A percentile compares a stretch with the other conserved stretches of the same genome.
phyloP scores from a whole-genome alignment of 1,140 invertebrate genomes.

The Sinella curviseta region DNA sequence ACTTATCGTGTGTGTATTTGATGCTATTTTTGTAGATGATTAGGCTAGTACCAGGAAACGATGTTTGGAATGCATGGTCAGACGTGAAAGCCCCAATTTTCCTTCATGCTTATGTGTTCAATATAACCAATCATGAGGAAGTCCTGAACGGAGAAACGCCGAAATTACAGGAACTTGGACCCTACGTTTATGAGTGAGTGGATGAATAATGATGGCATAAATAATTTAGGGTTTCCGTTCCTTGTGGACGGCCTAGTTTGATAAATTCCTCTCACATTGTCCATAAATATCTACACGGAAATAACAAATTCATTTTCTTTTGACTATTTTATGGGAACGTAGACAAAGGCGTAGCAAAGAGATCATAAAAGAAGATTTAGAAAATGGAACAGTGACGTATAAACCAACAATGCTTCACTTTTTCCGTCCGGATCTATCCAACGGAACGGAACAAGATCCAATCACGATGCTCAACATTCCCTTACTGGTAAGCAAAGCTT shows the following conservation, averaged over 20 bases:
- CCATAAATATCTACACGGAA: too few relatives aligned
- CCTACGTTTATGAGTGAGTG: constrained; percentile 59
- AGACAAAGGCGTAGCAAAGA: constrained; percentile 49
- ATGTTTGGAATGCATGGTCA: constrained; percentile 53
- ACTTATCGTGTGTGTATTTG: background rate
- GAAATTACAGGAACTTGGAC: constrained; percentile 57
- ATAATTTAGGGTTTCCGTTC: background rate
- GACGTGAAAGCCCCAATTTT: constrained; percentile 58
- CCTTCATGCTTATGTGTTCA: constrained; percentile 59
- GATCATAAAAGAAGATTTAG: constrained; percentile 39
- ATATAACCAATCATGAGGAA: constrained; percentile 57
- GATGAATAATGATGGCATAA: background rate
- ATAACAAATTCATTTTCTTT: background rate
- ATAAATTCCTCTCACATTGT: too few relatives aligned
- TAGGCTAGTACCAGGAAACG: constrained; percentile 40
- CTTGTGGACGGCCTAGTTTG: too few relatives aligned
- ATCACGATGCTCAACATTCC: constrained; percentile 50
- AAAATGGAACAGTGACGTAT: constrained; percentile 45
- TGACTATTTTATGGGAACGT: background rate
- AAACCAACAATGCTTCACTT: constrained; percentile 44
- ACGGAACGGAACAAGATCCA: constrained; percentile 41
- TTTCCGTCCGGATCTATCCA: constrained; percentile 49
- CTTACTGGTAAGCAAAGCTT: constrained; percentile 43
- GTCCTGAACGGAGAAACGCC: constrained; percentile 55
- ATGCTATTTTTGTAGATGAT: too few relatives aligned